phyloP scores from a whole-genome alignment of 2,888 invertebrate genomes.

The Eupithecia dodoneata region DNA sequence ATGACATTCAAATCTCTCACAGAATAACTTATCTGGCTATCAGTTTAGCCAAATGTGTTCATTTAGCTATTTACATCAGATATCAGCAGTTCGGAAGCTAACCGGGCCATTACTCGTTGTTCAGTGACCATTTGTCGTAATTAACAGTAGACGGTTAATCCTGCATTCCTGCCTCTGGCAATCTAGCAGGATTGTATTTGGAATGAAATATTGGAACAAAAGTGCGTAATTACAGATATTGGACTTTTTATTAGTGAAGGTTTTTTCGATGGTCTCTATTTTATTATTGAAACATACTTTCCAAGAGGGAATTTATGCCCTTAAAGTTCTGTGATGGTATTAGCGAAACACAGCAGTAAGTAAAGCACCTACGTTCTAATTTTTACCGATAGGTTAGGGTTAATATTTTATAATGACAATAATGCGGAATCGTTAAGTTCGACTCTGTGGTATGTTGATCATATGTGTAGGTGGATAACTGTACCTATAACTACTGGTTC shows the following conservation, averaged over 20 bases:
- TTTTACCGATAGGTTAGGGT: too few species aligned
- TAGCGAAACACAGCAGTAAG: too few species aligned
- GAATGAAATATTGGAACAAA: constrained; percentile 2
- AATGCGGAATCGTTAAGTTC: background rate
- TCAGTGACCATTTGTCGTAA: constrained; percentile 75
- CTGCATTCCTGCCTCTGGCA: constrained; percentile 63
- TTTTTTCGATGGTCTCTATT: background rate
- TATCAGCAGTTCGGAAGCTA: constrained; percentile 44
- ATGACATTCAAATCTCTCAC: background rate
- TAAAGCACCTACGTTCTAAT: too few species aligned
- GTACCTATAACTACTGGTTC: background rate
- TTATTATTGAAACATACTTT: background rate
- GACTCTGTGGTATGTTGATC: background rate
- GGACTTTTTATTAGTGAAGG: background rate
- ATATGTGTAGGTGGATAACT: background rate
- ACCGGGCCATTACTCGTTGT: constrained; percentile 61
- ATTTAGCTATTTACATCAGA: constrained; percentile 38
- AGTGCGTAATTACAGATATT: background rate
- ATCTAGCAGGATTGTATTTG: constrained; percentile 30
- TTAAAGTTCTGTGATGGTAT: too few species aligned
- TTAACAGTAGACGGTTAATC: constrained; percentile 77
- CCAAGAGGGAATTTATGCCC: background rate
- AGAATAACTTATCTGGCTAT: constrained; percentile 6
- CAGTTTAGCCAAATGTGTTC: constrained; percentile 25
- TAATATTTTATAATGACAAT: too few species aligned